These are phyloP conservation scores for Exaiptasia diaphana DNA, from an alignment of 64 coral and sea anemone species.

Conservation along the genomic window DNA sequence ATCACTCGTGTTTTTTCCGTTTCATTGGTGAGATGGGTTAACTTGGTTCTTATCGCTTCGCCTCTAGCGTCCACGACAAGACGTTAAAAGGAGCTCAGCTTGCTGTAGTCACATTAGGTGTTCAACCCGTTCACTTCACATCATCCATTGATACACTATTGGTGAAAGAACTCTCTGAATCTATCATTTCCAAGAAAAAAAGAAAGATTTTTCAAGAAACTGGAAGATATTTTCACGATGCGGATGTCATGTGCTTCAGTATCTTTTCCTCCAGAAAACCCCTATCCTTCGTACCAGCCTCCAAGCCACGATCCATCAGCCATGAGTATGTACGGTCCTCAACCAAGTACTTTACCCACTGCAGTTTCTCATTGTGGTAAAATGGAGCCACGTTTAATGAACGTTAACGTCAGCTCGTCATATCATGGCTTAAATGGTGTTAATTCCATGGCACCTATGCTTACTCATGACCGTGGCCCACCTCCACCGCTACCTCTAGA, in stretches of 20 bases:
- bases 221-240: conserved; percentile 8
- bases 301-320: conserved; percentile 22
- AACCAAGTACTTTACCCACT: background rate
- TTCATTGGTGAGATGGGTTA: conserved; percentile 3
- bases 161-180: too few species aligned
- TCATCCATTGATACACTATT: too few species aligned
- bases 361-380: conserved; percentile 47
- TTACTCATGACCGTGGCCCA: conserved; percentile 17
- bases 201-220: background rate
- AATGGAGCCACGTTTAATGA: conserved; percentile 50
- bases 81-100: background rate
- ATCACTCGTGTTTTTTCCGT: conserved; percentile 21
- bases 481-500: conserved; percentile 54
- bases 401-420: conserved; percentile 41
- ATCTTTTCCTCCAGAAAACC: conserved; percentile 45
- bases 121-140: too few species aligned
- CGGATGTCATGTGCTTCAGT: conserved; percentile 16
- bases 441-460: conserved; percentile 39
- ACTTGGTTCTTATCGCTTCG: conserved; percentile 17
- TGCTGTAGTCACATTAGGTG: too few species aligned
- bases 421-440: conserved; percentile 33
- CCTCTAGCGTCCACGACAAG: conserved; percentile 17
- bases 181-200: conserved; percentile 40
- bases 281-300: conserved; percentile 35
- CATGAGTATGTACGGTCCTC: conserved; percentile 33